A percentile compares a stretch with the other conserved stretches of the same genome.
phyloP scores from a whole-genome alignment of 2,888 invertebrate genomes.

The Taenaris catops region DNA sequence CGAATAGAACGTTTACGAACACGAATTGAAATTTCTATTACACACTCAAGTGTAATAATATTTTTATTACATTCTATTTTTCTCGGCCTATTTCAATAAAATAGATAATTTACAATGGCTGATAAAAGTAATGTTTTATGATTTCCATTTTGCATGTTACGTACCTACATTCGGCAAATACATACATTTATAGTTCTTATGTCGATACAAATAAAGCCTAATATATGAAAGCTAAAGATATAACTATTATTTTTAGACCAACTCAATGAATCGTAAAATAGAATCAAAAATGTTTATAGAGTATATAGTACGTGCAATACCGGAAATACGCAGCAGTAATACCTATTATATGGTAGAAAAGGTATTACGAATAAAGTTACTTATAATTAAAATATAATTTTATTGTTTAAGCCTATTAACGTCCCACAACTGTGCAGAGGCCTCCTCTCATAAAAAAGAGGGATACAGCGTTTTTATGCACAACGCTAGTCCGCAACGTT shows the following conservation, averaged over 20 bases:
- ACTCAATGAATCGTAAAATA: not conserved
- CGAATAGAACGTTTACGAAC: too few relatives aligned
- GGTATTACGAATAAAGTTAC: too few relatives aligned
- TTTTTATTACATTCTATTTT: constrained; percentile 8
- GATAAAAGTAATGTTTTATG: constrained; percentile 17
- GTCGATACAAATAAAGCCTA: not conserved
- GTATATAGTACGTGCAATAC: too few relatives aligned
- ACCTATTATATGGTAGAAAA: too few relatives aligned
- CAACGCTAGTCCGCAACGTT: too few relatives aligned
- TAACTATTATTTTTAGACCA: not conserved
- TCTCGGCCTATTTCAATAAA: constrained; percentile 17
- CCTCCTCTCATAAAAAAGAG: too few relatives aligned
- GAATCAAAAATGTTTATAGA: not conserved
- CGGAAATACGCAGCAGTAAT: too few relatives aligned
- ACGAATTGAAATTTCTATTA: not conserved
- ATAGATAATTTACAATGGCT: constrained; percentile 17
- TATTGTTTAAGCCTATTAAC: too few relatives aligned
- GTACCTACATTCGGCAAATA: not conserved
- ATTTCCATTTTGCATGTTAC: constrained; percentile 1
- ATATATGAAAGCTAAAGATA: not conserved
- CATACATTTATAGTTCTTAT: not conserved
- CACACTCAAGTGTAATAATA: not conserved
- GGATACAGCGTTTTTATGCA: too few relatives aligned
- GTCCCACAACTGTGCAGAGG: too few relatives aligned
- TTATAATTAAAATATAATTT: too few relatives aligned